phyloP scores from a whole-genome alignment of 2,113 vertebrate genomes.

The Chloebia gouldiae region DNA sequence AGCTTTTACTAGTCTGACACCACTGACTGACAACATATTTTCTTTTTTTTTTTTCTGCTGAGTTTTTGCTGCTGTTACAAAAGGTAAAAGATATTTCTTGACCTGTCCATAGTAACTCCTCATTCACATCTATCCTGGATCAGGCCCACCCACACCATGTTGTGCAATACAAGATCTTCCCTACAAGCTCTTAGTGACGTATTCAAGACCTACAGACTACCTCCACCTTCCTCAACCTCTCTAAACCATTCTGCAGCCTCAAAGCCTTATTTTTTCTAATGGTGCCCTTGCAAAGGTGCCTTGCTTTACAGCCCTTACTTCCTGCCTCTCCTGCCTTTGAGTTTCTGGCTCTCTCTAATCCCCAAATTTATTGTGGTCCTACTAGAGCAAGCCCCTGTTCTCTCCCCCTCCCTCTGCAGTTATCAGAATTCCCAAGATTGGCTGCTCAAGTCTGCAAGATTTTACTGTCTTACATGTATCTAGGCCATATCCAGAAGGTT shows the following conservation, averaged over 20 bases:
- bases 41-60: background rate
- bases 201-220: background rate
- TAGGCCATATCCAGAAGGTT: background rate
- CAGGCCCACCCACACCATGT: background rate
- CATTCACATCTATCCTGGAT: background rate
- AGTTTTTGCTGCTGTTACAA: background rate
- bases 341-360: background rate
- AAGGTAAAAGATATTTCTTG: background rate
- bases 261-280: background rate
- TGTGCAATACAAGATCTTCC: background rate
- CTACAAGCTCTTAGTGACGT: background rate
- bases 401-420: rapidly evolving
- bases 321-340: background rate
- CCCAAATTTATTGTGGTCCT: background rate
- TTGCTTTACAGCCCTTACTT: background rate
- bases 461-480: background rate
- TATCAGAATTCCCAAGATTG: background rate
- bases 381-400: rapidly evolving
- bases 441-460: background rate
- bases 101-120: background rate
- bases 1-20: background rate
- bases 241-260: background rate
- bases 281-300: background rate
- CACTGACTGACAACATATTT: background rate
- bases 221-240: background rate